Base-by-base conservation (phyloP, 2,888 invertebrate genomes). In the Brachylomia viminalis region DNA sequence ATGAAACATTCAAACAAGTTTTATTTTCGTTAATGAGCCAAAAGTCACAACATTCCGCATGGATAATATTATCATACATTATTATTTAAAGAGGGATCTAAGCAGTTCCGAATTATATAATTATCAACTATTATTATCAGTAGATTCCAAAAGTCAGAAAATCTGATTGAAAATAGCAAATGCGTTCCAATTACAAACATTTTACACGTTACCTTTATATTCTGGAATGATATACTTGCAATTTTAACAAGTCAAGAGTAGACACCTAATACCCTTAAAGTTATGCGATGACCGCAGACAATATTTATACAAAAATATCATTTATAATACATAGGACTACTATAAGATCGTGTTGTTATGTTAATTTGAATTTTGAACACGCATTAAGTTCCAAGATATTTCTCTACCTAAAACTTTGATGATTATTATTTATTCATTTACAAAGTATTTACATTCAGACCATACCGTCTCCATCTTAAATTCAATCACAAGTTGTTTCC, bases 291-390 rank as follows among this genome's bases (percentile, higher is more conserved):
- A 90, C 88, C 90, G 92, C 93, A 91, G 91, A 93, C 91, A 95
- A 95, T 94, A 95, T 92, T 89, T 95, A 93, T 96, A 96, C 95
- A 96, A 96, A 96, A 96, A 96, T 96, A 96, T 95, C 92, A 94
- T 94, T 94, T 94, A 84, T 91, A 90, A 91, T 89, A 88, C 90
- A 87, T 90, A 90, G 87, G 90, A 90, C 88, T 90, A 90, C 87
- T 89, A 85, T 90, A 88, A 82, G 85, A 90, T 91, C 90, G 91
- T 91, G 92, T 91, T 89, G 42, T 89, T 87, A 85, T 86, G 86
- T 88, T 87, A 86, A 89, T 87, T 90, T 90, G 86, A 92, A 92
- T 92, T 93, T 93, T 93, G 93, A 95, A 95, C 94, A 94, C 94
- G 92, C 90, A 89, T 90, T 90, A 92, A 93, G 91, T 92, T 90